Evolutionary conservation across 2,797 vertebrate species (phyloP).

Genomic region (Phyllotis vaccarum): DNA sequence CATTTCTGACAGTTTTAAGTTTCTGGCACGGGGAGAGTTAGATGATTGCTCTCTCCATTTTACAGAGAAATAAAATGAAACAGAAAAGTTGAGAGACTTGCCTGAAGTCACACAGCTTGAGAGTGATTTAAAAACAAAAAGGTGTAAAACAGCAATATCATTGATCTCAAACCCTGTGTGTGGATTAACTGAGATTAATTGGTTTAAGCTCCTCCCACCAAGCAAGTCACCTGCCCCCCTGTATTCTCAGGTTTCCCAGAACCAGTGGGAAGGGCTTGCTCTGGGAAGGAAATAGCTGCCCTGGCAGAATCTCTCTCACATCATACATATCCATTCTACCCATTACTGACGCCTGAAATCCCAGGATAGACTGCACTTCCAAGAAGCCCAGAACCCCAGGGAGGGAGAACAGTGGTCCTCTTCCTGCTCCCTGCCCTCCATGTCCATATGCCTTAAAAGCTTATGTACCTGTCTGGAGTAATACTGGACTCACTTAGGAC

Average conservation of each 20-base stretch:
- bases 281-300: neutral
- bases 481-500: neutral
- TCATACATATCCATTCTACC: neutral
- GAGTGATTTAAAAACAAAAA: neutral
- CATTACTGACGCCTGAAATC: neutral
- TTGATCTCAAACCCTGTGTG: neutral
- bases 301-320: neutral
- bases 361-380: neutral
- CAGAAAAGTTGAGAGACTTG: constrained; percentile 20
- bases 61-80: neutral
- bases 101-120: neutral
- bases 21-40: neutral
- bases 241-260: neutral
- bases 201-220: neutral
- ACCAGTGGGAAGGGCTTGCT: neutral
- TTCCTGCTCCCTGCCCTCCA: neutral
- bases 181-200: neutral
- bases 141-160: neutral
- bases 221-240: neutral
- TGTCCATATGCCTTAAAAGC: neutral
- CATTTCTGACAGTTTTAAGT: neutral
- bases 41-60: neutral
- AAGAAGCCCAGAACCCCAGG: neutral
- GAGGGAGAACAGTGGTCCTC: neutral
- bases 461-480: neutral